A percentile compares a stretch with the other conserved stretches of the same genome.
Conservation (phyloP, 2,113 vertebrate species). For the Vulpes vulpes region DNA sequence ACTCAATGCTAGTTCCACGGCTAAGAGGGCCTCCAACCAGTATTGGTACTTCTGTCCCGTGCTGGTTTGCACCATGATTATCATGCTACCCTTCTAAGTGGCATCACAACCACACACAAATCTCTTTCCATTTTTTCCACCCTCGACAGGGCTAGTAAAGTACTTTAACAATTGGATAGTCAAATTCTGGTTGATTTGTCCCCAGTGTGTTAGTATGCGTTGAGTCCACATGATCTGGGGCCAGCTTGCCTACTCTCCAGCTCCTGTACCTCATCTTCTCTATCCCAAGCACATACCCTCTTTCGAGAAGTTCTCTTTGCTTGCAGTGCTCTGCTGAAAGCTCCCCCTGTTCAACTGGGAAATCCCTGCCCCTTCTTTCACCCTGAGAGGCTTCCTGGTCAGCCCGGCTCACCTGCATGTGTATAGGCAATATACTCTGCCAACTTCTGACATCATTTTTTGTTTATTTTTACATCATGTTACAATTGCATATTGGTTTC, state of each 20-base stretch:
- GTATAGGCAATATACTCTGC: neutral
- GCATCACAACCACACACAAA: neutral
- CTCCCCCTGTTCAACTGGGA: neutral
- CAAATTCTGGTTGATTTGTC: neutral
- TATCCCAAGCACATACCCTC: neutral
- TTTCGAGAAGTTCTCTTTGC: neutral
- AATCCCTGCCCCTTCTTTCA: neutral
- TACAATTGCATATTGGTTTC: neutral
- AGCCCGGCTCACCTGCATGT: neutral
- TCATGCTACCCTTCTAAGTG: neutral
- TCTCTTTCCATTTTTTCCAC: neutral
- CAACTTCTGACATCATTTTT: neutral
- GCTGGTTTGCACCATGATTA: neutral
- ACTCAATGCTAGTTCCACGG: neutral
- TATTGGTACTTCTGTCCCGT: neutral
- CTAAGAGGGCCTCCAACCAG: fast-evolving
- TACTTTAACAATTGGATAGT: neutral
- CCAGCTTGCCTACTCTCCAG: no score
- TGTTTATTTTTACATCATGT: neutral
- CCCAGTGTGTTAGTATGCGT: neutral
- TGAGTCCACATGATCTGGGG: neutral
- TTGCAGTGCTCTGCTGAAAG: neutral
- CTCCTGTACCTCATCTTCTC: neutral
- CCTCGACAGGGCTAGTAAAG: neutral
- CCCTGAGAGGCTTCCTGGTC: neutral